phyloP scores from a whole-genome alignment of 2,797 vertebrate genomes.

The Crenichthys baileyi region DNA sequence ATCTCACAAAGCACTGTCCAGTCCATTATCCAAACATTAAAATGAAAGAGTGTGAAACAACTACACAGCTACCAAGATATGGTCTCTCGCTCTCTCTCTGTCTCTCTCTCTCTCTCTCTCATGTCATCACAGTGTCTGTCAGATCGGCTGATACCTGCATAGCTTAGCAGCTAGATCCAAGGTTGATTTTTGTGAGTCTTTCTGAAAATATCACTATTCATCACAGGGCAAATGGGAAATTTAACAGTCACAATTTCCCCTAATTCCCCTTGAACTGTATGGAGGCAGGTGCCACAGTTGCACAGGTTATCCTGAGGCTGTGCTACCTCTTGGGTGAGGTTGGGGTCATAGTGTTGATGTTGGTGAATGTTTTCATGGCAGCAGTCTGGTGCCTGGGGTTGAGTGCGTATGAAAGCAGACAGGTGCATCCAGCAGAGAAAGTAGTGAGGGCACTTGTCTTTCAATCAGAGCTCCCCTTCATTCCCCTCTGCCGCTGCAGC shows the following conservation, averaged over 20 bases:
- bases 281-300: constrained; percentile 30
- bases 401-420: constrained; percentile 41
- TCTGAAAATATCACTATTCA: constrained; percentile 53
- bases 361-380: constrained; percentile 50
- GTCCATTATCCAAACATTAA: no score
- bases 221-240: constrained; percentile 23
- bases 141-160: constrained; percentile 22
- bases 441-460: constrained; percentile 30
- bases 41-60: no score
- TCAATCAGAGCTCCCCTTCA: constrained; percentile 21
- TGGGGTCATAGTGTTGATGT: constrained; percentile 40
- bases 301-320: constrained; percentile 52
- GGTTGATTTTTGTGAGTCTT: constrained; percentile 30
- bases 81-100: no score
- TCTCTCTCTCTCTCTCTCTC: no score
- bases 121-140: constrained; percentile 32
- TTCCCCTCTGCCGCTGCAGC: constrained; percentile 10
- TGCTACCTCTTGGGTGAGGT: constrained; percentile 32
- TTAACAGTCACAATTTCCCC: constrained; percentile 42
- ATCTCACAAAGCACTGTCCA: no score
- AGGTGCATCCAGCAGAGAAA: constrained; percentile 32
- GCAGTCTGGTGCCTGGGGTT: constrained; percentile 35
- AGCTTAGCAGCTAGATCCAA: constrained; percentile 23
- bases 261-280: constrained; percentile 23
- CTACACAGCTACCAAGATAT: no score